Conservation (phyloP, 2,797 vertebrate genomes). For the Lophius americanus region DNA sequence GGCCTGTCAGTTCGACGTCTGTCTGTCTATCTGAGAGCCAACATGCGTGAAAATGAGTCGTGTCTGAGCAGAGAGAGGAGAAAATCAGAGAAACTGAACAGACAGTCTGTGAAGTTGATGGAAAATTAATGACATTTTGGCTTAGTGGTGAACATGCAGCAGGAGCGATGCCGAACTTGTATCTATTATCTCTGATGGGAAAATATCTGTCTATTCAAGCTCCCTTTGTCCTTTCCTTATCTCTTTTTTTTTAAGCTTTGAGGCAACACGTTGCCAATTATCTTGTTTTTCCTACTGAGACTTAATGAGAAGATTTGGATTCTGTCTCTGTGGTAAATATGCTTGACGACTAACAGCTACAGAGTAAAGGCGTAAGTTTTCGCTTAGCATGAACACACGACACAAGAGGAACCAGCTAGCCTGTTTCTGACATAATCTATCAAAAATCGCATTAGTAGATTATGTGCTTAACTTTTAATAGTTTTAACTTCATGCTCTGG, state of each 20-base stretch:
- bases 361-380: too few relatives aligned
- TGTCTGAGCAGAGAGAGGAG: slow-evolving; percentile 26
- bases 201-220: too few relatives aligned
- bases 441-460: too few relatives aligned
- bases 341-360: too few relatives aligned
- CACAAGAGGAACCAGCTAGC: too few relatives aligned
- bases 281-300: too few relatives aligned
- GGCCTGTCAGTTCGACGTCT: slow-evolving; percentile 28
- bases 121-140: neutral
- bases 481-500: too few relatives aligned
- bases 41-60: slow-evolving; percentile 28
- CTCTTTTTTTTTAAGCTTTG: neutral
- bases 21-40: slow-evolving; percentile 25
- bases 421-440: too few relatives aligned
- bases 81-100: slow-evolving; percentile 1
- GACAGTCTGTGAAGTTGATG: slow-evolving; percentile 12
- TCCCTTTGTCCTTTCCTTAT: neutral
- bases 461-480: too few relatives aligned
- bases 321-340: too few relatives aligned
- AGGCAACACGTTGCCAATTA: neutral
- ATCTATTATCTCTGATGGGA: neutral
- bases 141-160: slow-evolving; percentile 29
- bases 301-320: too few relatives aligned
- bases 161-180: slow-evolving; percentile 10
- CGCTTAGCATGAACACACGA: too few relatives aligned